Percentiles rank a stretch among this genome's conserved stretches.
Conservation (phyloP, 2,797 vertebrate genomes). For the Schizothorax lantsangensis region DNA sequence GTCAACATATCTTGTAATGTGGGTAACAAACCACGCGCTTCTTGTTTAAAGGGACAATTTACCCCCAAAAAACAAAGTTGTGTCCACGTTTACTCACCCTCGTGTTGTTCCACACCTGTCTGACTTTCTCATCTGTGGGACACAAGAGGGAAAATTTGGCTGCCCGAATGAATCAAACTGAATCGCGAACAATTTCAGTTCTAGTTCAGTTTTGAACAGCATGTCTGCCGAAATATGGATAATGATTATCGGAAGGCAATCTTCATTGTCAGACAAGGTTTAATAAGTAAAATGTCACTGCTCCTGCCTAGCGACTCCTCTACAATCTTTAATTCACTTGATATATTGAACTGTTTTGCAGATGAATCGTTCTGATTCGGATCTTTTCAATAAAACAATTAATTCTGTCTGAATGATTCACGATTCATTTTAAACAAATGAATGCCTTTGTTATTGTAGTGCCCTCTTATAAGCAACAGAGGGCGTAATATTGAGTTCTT, state of each 20-base stretch:
- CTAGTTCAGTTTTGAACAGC: background rate
- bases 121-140: background rate
- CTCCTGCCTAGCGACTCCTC: background rate
- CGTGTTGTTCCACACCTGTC: background rate
- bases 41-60: background rate
- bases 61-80: background rate
- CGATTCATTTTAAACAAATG: background rate
- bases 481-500: background rate
- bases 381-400: background rate
- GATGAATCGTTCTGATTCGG: background rate
- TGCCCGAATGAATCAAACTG: background rate
- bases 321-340: background rate
- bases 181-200: background rate
- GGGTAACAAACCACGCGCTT: background rate
- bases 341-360: background rate
- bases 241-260: background rate
- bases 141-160: background rate
- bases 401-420: background rate
- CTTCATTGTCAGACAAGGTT: background rate
- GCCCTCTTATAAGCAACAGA: background rate
- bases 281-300: background rate
- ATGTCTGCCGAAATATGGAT: background rate
- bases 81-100: background rate
- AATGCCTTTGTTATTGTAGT: background rate
- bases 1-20: background rate